phyloP scores from a whole-genome alignment of 2,113 vertebrate species.

The Boleophthalmus pectinirostris region DNA sequence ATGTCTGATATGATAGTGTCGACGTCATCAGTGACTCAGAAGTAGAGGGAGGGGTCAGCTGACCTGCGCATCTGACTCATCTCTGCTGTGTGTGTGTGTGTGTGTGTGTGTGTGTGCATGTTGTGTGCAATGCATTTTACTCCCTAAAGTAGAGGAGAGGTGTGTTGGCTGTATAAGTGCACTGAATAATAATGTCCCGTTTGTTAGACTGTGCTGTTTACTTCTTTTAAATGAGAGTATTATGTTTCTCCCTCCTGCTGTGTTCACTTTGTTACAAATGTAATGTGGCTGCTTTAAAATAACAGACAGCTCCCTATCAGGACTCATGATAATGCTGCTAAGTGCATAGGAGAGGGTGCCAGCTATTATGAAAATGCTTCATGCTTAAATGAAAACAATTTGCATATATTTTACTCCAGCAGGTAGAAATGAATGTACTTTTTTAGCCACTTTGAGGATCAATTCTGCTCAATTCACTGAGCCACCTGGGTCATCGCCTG shows the following conservation, averaged over 20 bases:
- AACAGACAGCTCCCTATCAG: not conserved
- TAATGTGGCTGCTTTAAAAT: conserved; percentile 12
- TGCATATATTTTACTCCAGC: conserved; percentile 66
- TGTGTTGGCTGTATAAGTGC: not conserved
- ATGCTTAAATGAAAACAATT: conserved; percentile 44
- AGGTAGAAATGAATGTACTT: conserved; percentile 68
- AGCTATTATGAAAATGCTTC: conserved; percentile 9
- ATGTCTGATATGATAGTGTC: conserved; percentile 30
- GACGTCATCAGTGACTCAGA: conserved; percentile 59
- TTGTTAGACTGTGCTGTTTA: conserved; percentile 28
- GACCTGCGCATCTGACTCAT: conserved; percentile 64
- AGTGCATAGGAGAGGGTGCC: conserved; percentile 1
- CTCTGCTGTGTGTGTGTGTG: conserved; percentile 29
- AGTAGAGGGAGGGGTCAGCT: conserved; percentile 40
- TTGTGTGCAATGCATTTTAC: conserved; percentile 15
- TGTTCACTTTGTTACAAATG: conserved; percentile 5
- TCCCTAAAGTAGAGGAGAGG: conserved; percentile 20
- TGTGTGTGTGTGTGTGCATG: not conserved
- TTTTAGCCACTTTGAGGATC: conserved; percentile 47
- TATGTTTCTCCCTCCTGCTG: conserved; percentile 9
- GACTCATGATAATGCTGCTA: not conserved
- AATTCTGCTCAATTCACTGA: conserved; percentile 44
- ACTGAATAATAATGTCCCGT: conserved; percentile 24
- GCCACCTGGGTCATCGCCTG: conserved; percentile 30
- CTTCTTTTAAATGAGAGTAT: conserved; percentile 5